Base-by-base conservation (phyloP, 2,113 vertebrate species). In the Lanius collurio region DNA sequence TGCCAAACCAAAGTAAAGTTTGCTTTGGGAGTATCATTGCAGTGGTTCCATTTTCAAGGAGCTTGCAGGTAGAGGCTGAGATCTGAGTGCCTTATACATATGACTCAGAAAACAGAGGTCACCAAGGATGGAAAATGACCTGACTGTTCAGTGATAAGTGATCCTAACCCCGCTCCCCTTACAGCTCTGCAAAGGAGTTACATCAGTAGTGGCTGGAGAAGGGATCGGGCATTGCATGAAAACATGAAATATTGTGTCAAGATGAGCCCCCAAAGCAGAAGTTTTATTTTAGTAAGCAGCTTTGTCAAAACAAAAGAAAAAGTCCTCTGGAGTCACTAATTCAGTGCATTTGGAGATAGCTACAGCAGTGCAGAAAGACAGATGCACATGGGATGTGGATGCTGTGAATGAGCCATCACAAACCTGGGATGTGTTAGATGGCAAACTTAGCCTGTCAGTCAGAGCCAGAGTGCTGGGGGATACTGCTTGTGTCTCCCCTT, bases 1-100 rank as follows among this genome's bases (percentile, higher is more conserved):
- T 96, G 97, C 97, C 97, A 98, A 97, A 96, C 96, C 97, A 95
- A 96, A 97, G 94, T 71, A 90, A 94, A 95, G 95, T 96, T 97
- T 97, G 84, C 95, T 96, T 96, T 97, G 97, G 92, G 96, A 97
- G 93, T 97, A 97, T 96, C 93, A 60, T 90, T 97, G 86, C 93
- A 92, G 60, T 80, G 94, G 97, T 95, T 98, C 96, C 90, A 52
- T 96, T 97, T 98, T 97, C 96, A 97, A 96, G 94, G 85, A 96
- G 94, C 85, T 93, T 91, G 88, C 89, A 97, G 96, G 95, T 96
- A 96, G 73, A 89, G 44, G 44, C 35, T n/a, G 86, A 30, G 86
- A 73, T 50, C 26, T 82, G 53, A 83, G 79, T 75, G 68, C 57
- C 33, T 92, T 74, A 14, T 15, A 62, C 65, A 42, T 76, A 60